These are phyloP conservation scores for Xenops minutus DNA, from an alignment of 2,797 vertebrate species.

Conservation along the genomic window DNA sequence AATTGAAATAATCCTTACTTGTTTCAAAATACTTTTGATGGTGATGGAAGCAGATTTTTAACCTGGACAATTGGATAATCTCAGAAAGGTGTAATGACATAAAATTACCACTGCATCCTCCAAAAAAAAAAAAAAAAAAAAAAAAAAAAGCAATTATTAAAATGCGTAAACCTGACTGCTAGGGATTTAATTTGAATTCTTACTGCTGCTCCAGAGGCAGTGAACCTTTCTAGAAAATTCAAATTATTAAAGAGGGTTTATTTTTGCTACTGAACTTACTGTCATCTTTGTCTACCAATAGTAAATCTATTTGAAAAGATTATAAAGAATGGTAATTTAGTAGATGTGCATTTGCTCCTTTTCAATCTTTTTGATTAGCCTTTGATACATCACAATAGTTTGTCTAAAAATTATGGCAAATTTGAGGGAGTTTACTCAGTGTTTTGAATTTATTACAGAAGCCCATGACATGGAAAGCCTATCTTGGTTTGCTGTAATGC, in stretches of 20 bases:
- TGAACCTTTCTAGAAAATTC: neutral
- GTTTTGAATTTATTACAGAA: neutral
- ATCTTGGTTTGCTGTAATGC: neutral
- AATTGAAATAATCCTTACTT: neutral
- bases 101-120: neutral
- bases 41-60: neutral
- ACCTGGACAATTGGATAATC: neutral
- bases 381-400: neutral
- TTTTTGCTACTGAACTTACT: neutral
- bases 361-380: neutral
- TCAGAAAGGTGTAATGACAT: neutral
- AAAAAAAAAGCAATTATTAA: neutral
- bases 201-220: neutral
- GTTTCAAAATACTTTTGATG: neutral
- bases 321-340: neutral
- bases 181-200: neutral
- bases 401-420: neutral
- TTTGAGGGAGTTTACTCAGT: neutral
- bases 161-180: neutral
- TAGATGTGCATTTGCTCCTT: neutral
- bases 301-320: neutral
- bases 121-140: neutral
- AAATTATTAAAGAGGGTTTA: neutral
- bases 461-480: neutral
- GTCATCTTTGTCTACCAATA: neutral